Evolutionary conservation across 2,797 vertebrate genomes (phyloP), one percentile per base, ranked within the genome.

Genomic region (Trematomus bernacchii): DNA sequence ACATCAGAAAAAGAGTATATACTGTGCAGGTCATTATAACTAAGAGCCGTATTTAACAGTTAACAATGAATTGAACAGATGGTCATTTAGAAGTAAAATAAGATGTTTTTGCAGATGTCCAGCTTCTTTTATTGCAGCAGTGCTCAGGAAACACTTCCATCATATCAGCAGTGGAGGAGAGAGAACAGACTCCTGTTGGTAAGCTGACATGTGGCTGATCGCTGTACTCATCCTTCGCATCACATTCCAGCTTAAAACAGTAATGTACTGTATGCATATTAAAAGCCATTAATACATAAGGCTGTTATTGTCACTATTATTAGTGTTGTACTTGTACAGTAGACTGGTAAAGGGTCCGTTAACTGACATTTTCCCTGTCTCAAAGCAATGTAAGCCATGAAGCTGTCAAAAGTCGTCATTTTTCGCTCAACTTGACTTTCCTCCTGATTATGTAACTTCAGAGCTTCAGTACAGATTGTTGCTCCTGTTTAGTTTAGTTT

Each of bases 331-430:
- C 5, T 52, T 5, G 50, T 52, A 52, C 19, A 37, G 33, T 23
- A 60, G 9, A 23, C 16, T 14, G 13, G 13, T 5, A 16, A 42
- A 60, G 19, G 40, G 19, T 10, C 40, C 13, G n/a, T 59, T 43
- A 9, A 37, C 30, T 42, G 11, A 43, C 64, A 66, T 15, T 23
- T 16, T 54, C 52, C 19, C 2, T 23, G 50, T 53, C 10, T 14
- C 27, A 47, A 19, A 52, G 61, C 21, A 16, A 43, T 62, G 61
- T 52, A 52, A 73, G 12, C 60, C 21, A 14, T n/a, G 14, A 63
- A 52, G 27, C 55, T 4, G 30, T 52, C 9, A 2, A 40, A 7
- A 19, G 43, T 21, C 23, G 11, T 59, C 21, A 37, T 58, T 8
- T 33, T 33, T 33, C 6, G 33, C 33, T 33, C 1, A 8, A 27